Conservation (phyloP, 2,888 invertebrate genomes). For the Furcula furcula region DNA sequence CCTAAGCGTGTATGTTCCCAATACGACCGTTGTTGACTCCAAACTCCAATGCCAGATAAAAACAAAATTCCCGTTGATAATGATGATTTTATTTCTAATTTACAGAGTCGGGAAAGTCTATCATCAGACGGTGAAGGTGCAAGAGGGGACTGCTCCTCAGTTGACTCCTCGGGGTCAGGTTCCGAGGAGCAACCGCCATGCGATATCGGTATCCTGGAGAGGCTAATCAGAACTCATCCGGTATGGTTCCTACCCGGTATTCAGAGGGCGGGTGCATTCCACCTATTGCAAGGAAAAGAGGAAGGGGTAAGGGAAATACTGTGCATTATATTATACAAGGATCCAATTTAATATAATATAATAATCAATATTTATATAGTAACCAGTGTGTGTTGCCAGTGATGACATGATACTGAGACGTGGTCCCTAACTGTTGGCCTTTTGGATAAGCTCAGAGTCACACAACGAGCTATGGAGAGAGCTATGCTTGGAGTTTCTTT, state of each 20-base stretch:
- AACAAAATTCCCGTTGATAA: not conserved
- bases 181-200: conserved; percentile 88
- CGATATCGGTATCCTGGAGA: conserved; percentile 92
- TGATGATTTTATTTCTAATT: conserved; percentile 15
- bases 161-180: conserved; percentile 78
- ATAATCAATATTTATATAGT: too few relatives aligned
- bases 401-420: too few relatives aligned
- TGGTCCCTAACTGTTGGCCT: too few relatives aligned
- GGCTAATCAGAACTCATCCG: conserved; percentile 94
- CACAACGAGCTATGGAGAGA: too few relatives aligned
- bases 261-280: conserved; percentile 95
- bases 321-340: too few relatives aligned
- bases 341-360: too few relatives aligned
- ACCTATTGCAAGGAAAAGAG: conserved; percentile 95
- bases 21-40: too few relatives aligned
- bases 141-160: conserved; percentile 81
- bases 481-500: too few relatives aligned
- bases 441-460: too few relatives aligned
- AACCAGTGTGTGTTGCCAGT: too few relatives aligned
- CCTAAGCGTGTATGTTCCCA: too few relatives aligned
- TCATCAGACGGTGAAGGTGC: conserved; percentile 85
- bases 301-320: conserved; percentile 90
- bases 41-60: too few relatives aligned
- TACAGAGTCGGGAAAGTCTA: conserved; percentile 85
- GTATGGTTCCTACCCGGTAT: conserved; percentile 98